Percentiles rank a stretch among this genome's conserved stretches.
These are phyloP conservation scores for Mesitornis unicolor DNA, from an alignment of 2,113 vertebrate species.

Conservation along the genomic window DNA sequence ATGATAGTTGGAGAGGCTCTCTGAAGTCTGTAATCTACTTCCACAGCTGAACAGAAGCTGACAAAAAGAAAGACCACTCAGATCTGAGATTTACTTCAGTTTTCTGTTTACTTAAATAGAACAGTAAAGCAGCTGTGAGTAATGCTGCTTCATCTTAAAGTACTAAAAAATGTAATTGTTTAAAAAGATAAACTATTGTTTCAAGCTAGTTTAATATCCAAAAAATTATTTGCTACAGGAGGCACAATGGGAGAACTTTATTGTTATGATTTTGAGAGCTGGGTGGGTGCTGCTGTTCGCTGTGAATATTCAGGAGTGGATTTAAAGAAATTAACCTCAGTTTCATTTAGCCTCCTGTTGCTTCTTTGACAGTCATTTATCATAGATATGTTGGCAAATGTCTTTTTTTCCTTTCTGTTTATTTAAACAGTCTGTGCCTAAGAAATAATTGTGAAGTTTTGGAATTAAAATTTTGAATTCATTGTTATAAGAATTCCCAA, in stretches of 20 bases:
- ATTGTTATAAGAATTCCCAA: background rate
- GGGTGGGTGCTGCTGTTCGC: fast-evolving
- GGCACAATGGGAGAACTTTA: background rate
- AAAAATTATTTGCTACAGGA: background rate
- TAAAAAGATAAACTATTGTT: background rate
- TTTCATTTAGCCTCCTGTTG: background rate
- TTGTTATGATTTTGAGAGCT: background rate
- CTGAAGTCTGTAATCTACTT: background rate
- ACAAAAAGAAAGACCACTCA: background rate
- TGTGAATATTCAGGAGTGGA: background rate
- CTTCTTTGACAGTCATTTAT: background rate
- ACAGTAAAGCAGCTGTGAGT: background rate
- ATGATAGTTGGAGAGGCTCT: background rate
- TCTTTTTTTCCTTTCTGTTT: background rate
- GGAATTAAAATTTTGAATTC: background rate
- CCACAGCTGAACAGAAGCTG: background rate
- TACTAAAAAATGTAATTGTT: background rate
- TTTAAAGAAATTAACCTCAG: background rate
- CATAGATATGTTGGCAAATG: background rate
- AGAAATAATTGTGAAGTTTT: background rate
- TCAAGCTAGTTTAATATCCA: background rate
- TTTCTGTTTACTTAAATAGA: background rate
- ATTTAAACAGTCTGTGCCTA: background rate
- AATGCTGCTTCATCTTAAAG: background rate
- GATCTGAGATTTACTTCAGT: background rate